Conservation (phyloP, 2,113 vertebrate species). For the Gadus chalcogrammus region DNA sequence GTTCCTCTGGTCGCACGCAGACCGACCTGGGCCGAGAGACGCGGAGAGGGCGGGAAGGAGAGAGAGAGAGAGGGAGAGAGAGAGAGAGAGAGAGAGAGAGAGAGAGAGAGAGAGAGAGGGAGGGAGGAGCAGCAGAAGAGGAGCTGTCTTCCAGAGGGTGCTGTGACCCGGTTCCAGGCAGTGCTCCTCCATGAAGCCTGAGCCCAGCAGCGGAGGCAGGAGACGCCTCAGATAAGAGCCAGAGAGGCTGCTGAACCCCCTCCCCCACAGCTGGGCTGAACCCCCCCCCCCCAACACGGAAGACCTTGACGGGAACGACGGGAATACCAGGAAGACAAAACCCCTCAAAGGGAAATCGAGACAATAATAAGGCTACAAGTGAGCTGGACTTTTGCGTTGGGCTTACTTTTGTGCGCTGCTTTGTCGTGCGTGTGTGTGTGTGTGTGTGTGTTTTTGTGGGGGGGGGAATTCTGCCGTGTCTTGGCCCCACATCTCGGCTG, state of each 20-base stretch:
- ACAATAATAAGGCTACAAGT: constrained; percentile 40
- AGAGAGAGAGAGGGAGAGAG: constrained; percentile 33
- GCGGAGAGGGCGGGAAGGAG: constrained; percentile 28
- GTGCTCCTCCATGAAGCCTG: not conserved
- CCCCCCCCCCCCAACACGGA: not conserved
- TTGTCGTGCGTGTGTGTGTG: constrained; percentile 21
- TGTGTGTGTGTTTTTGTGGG: constrained; percentile 10
- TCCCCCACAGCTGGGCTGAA: not conserved
- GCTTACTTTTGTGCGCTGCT: constrained; percentile 19
- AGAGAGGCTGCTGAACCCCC: not conserved
- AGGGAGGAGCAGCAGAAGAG: constrained; percentile 9
- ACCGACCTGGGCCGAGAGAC: constrained; percentile 27
- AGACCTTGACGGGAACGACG: not conserved
- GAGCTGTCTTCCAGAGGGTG: not conserved
- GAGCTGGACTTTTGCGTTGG: constrained; percentile 20
- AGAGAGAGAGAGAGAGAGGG: constrained; percentile 16
- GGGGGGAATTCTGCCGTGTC: not conserved
- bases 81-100: constrained; percentile 39
- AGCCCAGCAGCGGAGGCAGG: not conserved
- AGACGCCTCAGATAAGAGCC: not conserved
- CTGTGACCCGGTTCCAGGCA: not conserved
- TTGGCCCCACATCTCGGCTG: constrained; percentile 1
- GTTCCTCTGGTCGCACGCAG: constrained; percentile 57
- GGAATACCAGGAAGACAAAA: not conserved
- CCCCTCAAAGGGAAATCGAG: not conserved